Evolutionary conservation across 2,797 vertebrate species (phyloP).

Genomic region (Mormyrus proboscirostris): DNA sequence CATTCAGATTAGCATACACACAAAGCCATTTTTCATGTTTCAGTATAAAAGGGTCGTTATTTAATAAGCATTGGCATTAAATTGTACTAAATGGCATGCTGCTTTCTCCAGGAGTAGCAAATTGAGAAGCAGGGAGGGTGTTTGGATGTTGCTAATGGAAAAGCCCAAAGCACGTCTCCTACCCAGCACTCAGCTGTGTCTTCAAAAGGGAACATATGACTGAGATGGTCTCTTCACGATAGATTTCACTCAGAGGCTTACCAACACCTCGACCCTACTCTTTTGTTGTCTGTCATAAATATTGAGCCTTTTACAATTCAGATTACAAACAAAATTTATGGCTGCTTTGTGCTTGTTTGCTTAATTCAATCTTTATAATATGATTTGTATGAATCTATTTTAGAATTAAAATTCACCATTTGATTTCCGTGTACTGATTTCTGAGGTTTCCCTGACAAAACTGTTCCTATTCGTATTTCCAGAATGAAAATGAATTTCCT

Average conservation of each 20-base stretch:
- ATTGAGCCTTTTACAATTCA: neutral
- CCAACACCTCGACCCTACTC: neutral
- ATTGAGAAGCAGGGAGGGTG: neutral
- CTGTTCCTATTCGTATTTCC: neutral
- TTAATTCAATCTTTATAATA: neutral
- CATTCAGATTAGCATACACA: neutral
- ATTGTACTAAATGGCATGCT: neutral
- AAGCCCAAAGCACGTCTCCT: neutral
- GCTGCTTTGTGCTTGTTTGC: neutral
- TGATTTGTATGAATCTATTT: neutral
- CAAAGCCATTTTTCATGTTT: neutral
- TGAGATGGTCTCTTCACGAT: neutral
- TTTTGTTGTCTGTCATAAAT: neutral
- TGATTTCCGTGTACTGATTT: neutral
- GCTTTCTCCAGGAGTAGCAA: neutral
- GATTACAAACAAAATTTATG: neutral
- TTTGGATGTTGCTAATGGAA: neutral
- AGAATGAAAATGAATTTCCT: neutral
- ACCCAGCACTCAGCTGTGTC: neutral
- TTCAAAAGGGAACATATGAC: constrained; percentile 1
- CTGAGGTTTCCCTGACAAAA: neutral
- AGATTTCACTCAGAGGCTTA: neutral
- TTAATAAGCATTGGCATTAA: neutral
- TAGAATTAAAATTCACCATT: neutral
- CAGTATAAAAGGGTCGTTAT: neutral